These are phyloP conservation scores for Dipodomys ordii DNA, from an alignment of 2,113 vertebrate genomes.

Conservation along the genomic window DNA sequence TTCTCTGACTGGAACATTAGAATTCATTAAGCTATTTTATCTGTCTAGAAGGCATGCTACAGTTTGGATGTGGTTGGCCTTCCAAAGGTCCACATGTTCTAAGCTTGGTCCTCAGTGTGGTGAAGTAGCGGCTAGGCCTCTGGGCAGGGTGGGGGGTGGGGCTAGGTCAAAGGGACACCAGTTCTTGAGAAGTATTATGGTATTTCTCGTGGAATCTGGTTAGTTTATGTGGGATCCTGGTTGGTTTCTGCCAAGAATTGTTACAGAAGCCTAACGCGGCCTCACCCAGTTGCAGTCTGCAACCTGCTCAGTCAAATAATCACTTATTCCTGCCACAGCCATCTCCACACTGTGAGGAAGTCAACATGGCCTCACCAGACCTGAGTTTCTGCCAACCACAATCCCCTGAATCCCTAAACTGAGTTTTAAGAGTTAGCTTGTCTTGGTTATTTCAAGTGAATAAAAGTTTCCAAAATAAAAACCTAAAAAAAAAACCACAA, in stretches of 20 bases:
- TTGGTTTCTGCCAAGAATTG: neutral
- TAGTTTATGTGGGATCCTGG: neutral
- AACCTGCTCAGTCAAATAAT: neutral
- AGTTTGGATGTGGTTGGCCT: neutral
- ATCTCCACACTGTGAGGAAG: neutral
- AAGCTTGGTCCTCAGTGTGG: neutral
- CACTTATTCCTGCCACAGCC: neutral
- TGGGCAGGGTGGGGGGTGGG: too few species aligned
- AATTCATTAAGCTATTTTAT: neutral
- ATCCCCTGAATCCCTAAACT: neutral
- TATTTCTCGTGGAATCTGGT: neutral
- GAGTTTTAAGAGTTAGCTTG: neutral
- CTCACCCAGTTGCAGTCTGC: neutral
- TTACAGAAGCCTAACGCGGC: neutral
- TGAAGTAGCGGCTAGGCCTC: neutral
- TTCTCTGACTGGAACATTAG: neutral
- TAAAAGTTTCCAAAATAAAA: conserved; percentile 18
- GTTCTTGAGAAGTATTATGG: neutral
- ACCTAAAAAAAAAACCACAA: neutral
- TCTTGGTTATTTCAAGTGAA: neutral
- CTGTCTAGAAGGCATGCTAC: neutral
- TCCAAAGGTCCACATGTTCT: neutral
- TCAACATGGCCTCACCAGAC: neutral
- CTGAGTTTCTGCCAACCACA: neutral
- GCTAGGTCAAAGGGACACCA: neutral